Base-by-base conservation (phyloP, 1,140 invertebrate genomes). In the Drosophila navojoa region DNA sequence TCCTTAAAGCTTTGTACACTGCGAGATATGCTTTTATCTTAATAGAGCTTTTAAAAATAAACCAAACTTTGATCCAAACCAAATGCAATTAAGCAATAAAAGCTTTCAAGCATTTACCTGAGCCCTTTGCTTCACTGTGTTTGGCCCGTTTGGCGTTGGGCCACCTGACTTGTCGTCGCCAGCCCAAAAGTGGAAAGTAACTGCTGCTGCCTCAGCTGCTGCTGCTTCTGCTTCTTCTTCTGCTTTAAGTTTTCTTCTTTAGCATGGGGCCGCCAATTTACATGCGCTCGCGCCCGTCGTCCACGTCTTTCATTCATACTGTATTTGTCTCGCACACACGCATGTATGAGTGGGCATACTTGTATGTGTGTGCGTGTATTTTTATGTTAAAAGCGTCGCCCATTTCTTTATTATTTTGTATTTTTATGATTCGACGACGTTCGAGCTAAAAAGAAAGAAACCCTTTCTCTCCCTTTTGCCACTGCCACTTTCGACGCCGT, bases 381-480 rank as follows among this genome's bases (percentile, higher is more conserved):
- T 86, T 87, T 77, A 77, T 82, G 82, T 89, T 86, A 77, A 86
- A 82, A 86, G 82, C 82, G 79, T 82, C 71, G 82, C 71, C 68
- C 71, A 76, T 87, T 86, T 49, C 47, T 86, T 79, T 77, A 82
- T 87, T 87, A 87, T 76, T 52, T 87, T 82, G 82, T 87, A 87
- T 87, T 87, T 87, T 89, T 87, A 87, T 87, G 72, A 82, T 89
- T 38, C 35, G 35, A 87, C 38, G 58, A 87, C 38, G 58, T 57
- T 58, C 27, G 71, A 68, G 70, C 68, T 77, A 73, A 79, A 84
- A 64, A 64, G 44, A 71, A 74, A 70, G 58, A 82, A 87, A 87
- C 82, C 82, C 82, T 87, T 87, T 87, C 82, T 82, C 79, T 81
- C 68, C 54, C 78, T 60, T 75, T 74, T 13, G 19, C 22, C 22